A percentile compares a stretch with the other conserved stretches of the same genome.
Conservation (phyloP, 2,888 invertebrate genomes). For the Vandiemenella viatica region DNA sequence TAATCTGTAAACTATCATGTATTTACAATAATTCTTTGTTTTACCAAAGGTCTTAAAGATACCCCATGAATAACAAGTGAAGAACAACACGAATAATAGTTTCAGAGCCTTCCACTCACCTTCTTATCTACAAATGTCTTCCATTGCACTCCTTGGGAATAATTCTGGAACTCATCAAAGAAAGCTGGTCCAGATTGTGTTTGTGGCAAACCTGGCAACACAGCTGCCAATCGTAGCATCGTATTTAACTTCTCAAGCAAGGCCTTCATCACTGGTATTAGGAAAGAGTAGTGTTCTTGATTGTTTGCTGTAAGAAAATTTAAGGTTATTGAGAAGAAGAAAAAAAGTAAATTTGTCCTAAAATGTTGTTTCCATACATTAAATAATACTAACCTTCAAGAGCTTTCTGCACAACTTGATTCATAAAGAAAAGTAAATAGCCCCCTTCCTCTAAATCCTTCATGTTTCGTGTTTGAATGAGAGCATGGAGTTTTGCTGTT, state of each 20-base stretch:
- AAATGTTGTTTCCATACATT: not conserved
- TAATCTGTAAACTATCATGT: not conserved
- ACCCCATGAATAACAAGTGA: too few species aligned
- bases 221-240: slow-evolving; percentile 21
- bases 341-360: not conserved
- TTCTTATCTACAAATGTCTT: slow-evolving; percentile 34
- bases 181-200: slow-evolving; percentile 39
- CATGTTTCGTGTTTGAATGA: slow-evolving; percentile 38
- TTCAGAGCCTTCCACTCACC: slow-evolving; percentile 25
- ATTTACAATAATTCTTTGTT: too few species aligned
- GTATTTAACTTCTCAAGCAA: slow-evolving; percentile 36
- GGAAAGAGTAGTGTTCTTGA: slow-evolving; percentile 41
- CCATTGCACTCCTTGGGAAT: slow-evolving; percentile 39
- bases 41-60: too few species aligned
- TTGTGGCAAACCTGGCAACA: slow-evolving; percentile 34
- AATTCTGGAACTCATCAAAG: slow-evolving; percentile 43
- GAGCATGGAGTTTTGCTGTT: slow-evolving; percentile 40
- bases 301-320: slow-evolving; percentile 27
- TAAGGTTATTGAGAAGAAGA: slow-evolving; percentile 1
- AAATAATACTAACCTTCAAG: slow-evolving; percentile 27
- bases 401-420: slow-evolving; percentile 30
- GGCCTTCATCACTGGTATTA: slow-evolving; percentile 45
- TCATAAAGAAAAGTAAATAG: slow-evolving; percentile 34
- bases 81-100: too few species aligned
- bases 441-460: slow-evolving; percentile 39